These are phyloP conservation scores for Patella pellucida DNA, from an alignment of 2,888 invertebrate genomes.

Conservation along the genomic window DNA sequence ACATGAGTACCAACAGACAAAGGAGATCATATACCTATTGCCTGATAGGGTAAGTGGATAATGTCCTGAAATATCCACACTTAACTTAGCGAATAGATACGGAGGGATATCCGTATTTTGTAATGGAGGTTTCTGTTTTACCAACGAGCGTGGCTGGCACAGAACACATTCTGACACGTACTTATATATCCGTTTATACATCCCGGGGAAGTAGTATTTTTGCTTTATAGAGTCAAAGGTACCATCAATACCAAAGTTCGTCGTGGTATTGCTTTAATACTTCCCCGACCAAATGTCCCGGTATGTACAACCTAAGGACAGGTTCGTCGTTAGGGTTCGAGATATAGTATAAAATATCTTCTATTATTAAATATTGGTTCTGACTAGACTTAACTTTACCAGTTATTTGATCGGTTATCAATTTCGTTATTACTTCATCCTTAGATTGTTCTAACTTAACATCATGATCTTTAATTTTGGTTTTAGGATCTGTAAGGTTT, in stretches of 20 bases:
- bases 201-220: conserved; percentile 22
- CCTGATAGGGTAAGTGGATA: conserved; percentile 19
- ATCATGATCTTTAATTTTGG: not conserved
- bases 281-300: not conserved
- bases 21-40: conserved; percentile 11
- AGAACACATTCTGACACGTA: conserved; percentile 13
- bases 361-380: not conserved
- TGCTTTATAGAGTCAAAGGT: too few species aligned
- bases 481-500: not conserved
- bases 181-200: conserved; percentile 15
- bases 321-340: conserved; percentile 1
- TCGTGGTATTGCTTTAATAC: conserved; percentile 17
- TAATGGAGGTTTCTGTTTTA: conserved; percentile 10
- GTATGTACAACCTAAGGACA: not conserved
- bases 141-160: conserved; percentile 17
- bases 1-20: not conserved
- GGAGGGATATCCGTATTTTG: conserved; percentile 19
- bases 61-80: conserved; percentile 19
- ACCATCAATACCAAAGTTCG: conserved; percentile 13
- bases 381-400: not conserved
- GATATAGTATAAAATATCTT: conserved; percentile 4
- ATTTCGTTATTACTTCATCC: not conserved
- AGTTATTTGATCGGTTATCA: not conserved
- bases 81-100: conserved; percentile 19
- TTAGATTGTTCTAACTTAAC: not conserved